Base-by-base conservation (phyloP, 2,113 vertebrate species). In the Brevimyrus niger region DNA sequence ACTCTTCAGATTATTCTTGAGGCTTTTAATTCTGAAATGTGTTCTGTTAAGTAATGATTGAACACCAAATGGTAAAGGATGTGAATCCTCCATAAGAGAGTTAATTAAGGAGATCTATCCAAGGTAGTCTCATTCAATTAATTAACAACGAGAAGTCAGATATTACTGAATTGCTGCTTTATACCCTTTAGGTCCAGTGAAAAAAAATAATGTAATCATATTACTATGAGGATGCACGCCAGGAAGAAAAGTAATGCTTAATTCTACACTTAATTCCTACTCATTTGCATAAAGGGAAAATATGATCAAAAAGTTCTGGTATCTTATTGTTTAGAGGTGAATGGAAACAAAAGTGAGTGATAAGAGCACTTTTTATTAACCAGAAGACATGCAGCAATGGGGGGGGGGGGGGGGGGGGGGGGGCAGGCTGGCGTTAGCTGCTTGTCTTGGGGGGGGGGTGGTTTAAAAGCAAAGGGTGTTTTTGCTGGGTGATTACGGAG, bases 81-180 rank as follows among this genome's bases (percentile, higher is more conserved):
- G 61, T n/a, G n/a, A 87, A 87, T 27, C 3, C n/a, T 87, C 23
- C 87, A 65, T 35, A 65, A 87, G 13, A 27, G 3, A 44, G 31
- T 87, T 87, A 87, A 87, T 61, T 61, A 61, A 44, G 55, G 50
- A 53, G 23, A 87, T 87, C 38, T 65, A 61, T 44, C 51, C 19
- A 65, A n/a, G 15, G 17, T 61, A 87, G 19, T 87, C 44, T 61
- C 15, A 42, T 58, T 44, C 35, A 53, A 8, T 65, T 87, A 44
- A 44, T 87, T 65, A 46, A 35, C 55, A 38, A 58, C 4, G 21
- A 31, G 35, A 21, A 46, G 87, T 61, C 55, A 44, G 53, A 87
- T 44, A 44, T 58, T 38, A 65, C 21, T 44, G 17, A 65, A 87
- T 44, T 65, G 21, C 38, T 61, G 87, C 87, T 65, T 27, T 46